Evolutionary conservation across 2,888 invertebrate genomes (phyloP), one percentile per base, ranked within the genome.

Genomic region (Trachelus iudaicus): DNA sequence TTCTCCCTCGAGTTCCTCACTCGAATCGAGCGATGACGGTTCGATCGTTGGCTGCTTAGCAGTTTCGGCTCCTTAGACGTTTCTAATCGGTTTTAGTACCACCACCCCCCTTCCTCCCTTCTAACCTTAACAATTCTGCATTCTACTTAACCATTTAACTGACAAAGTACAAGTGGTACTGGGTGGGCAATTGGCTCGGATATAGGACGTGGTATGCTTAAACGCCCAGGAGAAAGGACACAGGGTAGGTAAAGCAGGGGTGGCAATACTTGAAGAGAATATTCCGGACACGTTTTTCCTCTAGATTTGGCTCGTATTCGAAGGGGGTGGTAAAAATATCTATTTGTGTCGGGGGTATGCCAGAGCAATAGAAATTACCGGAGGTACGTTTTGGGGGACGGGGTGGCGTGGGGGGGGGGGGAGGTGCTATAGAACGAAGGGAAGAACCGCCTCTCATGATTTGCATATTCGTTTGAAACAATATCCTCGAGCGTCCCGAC

Each of bases 381-480:
- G 84, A 83, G 83, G 80, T 84, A 69, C 15, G 33, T 73, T 33
- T 1, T 0, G 11, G 13, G 34, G 34, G 3, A 3, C 30, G 35
- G 74, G 33, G 33, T 33, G 1, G 33, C 1, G 33, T 2, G 33
- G 73, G 11, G 37, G 30, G 31, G 15, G 13, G 6, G 3, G 33
- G 31, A n/a, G 12, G 23, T 33, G 69, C 23, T 37, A 30, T 33
- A 23, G 34, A 68, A 34, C 69, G 73, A 71, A 75, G 56, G 56
- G 56, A 2, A 23, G 9, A 71, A 69, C 68, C 69, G 82, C 79
- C 79, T 82, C 84, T 88, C 88, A 90, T 91, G 87, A 91, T 91
- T 91, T 91, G 91, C 91, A 91, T 91, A 91, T 91, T 91, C 90
- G 90, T 90, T 90, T 90, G 90, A 90, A 91, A 91, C 91, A 90